Conservation (phyloP, 2,888 invertebrate species). For the Perdita meconis region DNA sequence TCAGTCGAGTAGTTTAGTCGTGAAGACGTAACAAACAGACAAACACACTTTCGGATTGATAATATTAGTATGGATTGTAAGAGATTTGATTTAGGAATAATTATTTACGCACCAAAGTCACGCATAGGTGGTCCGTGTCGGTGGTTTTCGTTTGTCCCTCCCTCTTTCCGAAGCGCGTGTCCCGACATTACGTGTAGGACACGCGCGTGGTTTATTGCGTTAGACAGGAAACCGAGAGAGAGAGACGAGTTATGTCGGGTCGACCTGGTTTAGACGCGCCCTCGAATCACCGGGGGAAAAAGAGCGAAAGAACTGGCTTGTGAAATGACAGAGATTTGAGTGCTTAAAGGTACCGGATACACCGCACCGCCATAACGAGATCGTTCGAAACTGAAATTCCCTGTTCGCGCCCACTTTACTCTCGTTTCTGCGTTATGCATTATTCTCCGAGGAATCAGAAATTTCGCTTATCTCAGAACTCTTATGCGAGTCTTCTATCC, state of each 20-base stretch:
- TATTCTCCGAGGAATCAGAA: too few relatives aligned
- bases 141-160: constrained; percentile 13
- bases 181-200: constrained; percentile 44
- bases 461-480: too few relatives aligned
- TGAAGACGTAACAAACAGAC: too few relatives aligned
- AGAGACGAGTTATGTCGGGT: constrained; percentile 61
- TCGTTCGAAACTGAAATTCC: not conserved
- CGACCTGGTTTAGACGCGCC: constrained; percentile 70
- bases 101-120: too few relatives aligned
- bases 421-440: too few relatives aligned
- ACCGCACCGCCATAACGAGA: constrained; percentile 3
- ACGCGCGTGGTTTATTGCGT: constrained; percentile 56
- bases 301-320: constrained; percentile 39
- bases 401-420: too few relatives aligned
- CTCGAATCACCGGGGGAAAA: constrained; percentile 39
- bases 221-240: constrained; percentile 60
- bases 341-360: constrained; percentile 30
- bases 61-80: too few relatives aligned
- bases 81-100: too few relatives aligned
- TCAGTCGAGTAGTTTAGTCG: too few relatives aligned
- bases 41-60: too few relatives aligned
- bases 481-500: too few relatives aligned
- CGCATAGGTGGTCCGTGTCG: too few relatives aligned
- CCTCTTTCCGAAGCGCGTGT: constrained; percentile 41
- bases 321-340: constrained; percentile 61